A percentile compares a stretch with the other conserved stretches of the same genome.
phyloP scores from a whole-genome alignment of 53 echinoderm and acorn worm species.

The Apostichopus leukothele region DNA sequence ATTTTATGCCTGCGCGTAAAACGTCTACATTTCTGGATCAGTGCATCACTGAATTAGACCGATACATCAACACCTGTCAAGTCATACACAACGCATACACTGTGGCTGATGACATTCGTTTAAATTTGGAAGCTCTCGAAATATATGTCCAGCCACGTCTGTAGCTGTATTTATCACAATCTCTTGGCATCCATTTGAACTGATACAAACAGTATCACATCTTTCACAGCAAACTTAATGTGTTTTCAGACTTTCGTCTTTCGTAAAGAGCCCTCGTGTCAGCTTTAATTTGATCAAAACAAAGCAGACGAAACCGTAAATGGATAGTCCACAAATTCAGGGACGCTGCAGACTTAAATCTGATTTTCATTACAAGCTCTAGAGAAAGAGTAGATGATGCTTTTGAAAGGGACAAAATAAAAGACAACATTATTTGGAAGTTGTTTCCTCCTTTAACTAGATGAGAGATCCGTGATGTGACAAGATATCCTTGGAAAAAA shows the following conservation, averaged over 20 bases:
- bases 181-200: not conserved
- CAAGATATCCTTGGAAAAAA: not conserved
- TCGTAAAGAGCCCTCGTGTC: slow-evolving; percentile 36
- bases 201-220: slow-evolving; percentile 9
- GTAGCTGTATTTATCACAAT: slow-evolving; percentile 32
- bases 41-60: slow-evolving; percentile 45
- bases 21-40: slow-evolving; percentile 45
- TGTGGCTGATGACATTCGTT: slow-evolving; percentile 46
- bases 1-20: slow-evolving; percentile 35
- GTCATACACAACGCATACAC: slow-evolving; percentile 16
- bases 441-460: not conserved
- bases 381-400: not conserved
- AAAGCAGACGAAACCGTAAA: slow-evolving; percentile 27
- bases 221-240: slow-evolving; percentile 28
- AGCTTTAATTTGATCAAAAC: slow-evolving; percentile 44
- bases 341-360: slow-evolving; percentile 36
- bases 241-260: slow-evolving; percentile 16
- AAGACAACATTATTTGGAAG: not conserved
- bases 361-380: slow-evolving; percentile 10
- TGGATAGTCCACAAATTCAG: slow-evolving; percentile 41
- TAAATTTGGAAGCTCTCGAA: slow-evolving; percentile 37
- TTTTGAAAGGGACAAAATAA: not conserved
- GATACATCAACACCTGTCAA: slow-evolving; percentile 48
- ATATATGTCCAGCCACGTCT: slow-evolving; percentile 14
- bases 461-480: not conserved